These are phyloP conservation scores for Brachypteracias leptosomus DNA, from an alignment of 2,113 vertebrate genomes.

Conservation along the genomic window DNA sequence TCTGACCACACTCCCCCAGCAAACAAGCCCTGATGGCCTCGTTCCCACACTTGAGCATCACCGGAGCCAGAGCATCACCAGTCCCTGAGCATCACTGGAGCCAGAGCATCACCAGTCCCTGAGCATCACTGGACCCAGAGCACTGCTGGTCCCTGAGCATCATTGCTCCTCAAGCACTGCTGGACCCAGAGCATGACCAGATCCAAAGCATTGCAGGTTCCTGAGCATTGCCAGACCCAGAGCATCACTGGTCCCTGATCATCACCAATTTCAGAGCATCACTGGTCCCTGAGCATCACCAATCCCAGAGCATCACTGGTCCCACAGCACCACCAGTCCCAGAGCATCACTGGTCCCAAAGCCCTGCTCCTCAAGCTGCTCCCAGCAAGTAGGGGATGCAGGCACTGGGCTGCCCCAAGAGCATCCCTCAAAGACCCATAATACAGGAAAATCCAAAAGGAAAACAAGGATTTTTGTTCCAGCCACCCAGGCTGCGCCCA, in stretches of 20 bases:
- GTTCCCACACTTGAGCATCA: background rate
- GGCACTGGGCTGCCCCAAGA: rapidly evolving
- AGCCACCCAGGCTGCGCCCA: rapidly evolving
- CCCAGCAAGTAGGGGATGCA: background rate
- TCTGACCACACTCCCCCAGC: background rate
- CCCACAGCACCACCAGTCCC: rapidly evolving
- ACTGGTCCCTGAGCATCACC: background rate
- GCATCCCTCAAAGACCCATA: rapidly evolving
- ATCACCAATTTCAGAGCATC: background rate
- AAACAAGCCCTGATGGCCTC: background rate
- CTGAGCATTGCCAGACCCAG: background rate
- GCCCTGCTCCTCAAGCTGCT: background rate
- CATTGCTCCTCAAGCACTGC: background rate
- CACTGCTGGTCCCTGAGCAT: background rate
- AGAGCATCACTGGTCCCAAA: rapidly evolving
- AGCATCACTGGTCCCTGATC: background rate
- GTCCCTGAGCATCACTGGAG: too few relatives aligned
- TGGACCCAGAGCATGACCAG: background rate
- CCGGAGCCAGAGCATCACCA: too few relatives aligned
- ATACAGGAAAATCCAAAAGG: background rate
- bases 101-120: background rate
- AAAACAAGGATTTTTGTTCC: background rate
- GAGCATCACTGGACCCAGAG: background rate
- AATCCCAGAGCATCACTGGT: rapidly evolving
- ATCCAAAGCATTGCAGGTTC: background rate